phyloP scores from a whole-genome alignment of 2,113 vertebrate species.

The Mystacornis crossleyi region DNA sequence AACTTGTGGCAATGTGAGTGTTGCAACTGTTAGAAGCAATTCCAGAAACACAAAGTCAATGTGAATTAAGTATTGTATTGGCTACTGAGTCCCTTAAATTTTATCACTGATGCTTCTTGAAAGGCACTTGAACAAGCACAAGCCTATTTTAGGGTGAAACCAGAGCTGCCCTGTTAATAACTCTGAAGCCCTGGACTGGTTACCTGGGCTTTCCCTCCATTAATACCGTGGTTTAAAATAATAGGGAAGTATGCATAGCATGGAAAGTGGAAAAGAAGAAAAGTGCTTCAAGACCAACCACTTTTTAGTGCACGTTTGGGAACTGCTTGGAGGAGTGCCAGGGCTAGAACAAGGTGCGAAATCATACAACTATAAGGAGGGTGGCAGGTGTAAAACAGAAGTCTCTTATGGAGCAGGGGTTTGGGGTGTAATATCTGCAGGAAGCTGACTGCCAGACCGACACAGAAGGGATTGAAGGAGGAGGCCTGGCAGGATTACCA shows the following conservation, averaged over 20 bases:
- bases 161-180: not conserved
- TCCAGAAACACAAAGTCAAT: not conserved
- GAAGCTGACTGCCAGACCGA: slow-evolving; percentile 39
- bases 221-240: slow-evolving; percentile 21
- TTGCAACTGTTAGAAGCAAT: not conserved
- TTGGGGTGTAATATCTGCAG: slow-evolving; percentile 23
- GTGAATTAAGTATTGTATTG: not conserved
- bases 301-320: slow-evolving; percentile 10
- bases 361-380: slow-evolving; percentile 49
- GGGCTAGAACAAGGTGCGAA: slow-evolving; percentile 45
- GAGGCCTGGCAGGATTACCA: slow-evolving; percentile 45
- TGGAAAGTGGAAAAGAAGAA: slow-evolving; percentile 2
- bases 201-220: not conserved
- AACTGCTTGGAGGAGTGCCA: slow-evolving; percentile 31
- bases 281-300: slow-evolving; percentile 44
- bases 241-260: not conserved
- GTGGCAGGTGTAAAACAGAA: slow-evolving; percentile 66
- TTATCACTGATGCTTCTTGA: not conserved
- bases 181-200: not conserved
- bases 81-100: not conserved
- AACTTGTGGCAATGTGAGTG: not conserved
- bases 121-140: not conserved
- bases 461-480: slow-evolving; percentile 48
- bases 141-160: not conserved
- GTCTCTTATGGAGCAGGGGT: slow-evolving; percentile 50